Percentiles rank a stretch among this genome's conserved stretches.
Conservation (phyloP, 2,113 vertebrate genomes). For the Psittacula cyanocephala region DNA sequence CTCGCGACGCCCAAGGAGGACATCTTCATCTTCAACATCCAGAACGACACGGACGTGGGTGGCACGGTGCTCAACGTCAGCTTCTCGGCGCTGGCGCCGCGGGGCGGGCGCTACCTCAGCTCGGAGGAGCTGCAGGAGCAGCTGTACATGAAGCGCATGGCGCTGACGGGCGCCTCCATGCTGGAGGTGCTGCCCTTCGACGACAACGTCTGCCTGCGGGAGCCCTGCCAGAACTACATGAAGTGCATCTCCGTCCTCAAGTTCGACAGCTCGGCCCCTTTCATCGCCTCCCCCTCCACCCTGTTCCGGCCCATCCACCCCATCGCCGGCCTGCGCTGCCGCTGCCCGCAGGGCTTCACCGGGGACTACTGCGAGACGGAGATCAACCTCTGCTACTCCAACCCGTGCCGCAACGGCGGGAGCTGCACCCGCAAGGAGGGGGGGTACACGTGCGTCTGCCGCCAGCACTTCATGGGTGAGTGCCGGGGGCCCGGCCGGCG, state of each 20-base stretch:
- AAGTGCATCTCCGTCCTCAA: slow-evolving; percentile 97
- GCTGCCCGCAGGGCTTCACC: slow-evolving; percentile 94
- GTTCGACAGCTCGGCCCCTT: slow-evolving; percentile 96
- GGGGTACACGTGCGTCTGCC: slow-evolving; percentile 92
- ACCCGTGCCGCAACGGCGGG: slow-evolving; percentile 92
- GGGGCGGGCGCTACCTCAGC: slow-evolving; percentile 88
- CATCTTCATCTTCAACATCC: slow-evolving; percentile 98
- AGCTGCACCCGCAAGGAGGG: slow-evolving; percentile 90
- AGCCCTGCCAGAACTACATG: slow-evolving; percentile 99
- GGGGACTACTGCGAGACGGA: slow-evolving; percentile 97
- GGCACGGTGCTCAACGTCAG: slow-evolving; percentile 91
- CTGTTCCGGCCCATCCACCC: slow-evolving; percentile 97
- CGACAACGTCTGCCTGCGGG: slow-evolving; percentile 95
- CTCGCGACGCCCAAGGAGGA: slow-evolving; percentile 89
- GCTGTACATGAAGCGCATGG: slow-evolving; percentile 93
- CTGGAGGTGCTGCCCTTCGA: slow-evolving; percentile 97
- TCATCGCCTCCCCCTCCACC: slow-evolving; percentile 91
- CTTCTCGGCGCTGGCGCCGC: slow-evolving; percentile 88
- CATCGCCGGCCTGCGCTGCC: slow-evolving; percentile 92
- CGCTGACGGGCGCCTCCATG: slow-evolving; percentile 88
- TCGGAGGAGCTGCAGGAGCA: slow-evolving; percentile 97
- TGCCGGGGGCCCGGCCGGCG: rapidly evolving
- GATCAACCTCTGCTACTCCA: slow-evolving; percentile 98
- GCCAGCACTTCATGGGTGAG: slow-evolving; percentile 92
- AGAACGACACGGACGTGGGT: slow-evolving; percentile 89